Conservation (phyloP, 2,113 vertebrate species). For the Erinaceus europaeus region DNA sequence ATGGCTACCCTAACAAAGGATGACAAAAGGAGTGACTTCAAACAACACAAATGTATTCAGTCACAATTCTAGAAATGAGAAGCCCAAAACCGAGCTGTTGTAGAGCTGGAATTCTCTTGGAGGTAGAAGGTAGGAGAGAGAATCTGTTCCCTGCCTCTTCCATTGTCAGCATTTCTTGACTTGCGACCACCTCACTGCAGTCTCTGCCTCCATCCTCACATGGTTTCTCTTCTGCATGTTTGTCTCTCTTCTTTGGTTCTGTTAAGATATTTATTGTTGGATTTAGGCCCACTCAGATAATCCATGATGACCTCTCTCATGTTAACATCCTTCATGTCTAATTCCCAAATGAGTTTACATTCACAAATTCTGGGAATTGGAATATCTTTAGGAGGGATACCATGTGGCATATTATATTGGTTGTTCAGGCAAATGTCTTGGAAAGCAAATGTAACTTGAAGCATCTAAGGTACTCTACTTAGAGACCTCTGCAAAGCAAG, state of each 20-base stretch:
- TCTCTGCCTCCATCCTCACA: not conserved
- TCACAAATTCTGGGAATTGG: not conserved
- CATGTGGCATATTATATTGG: not conserved
- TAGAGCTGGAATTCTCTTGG: not conserved
- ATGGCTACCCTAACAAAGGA: rapidly evolving
- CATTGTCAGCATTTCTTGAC: not conserved
- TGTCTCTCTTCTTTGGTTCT: not conserved
- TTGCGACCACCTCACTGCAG: not conserved
- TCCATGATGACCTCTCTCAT: not conserved
- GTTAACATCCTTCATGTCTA: not conserved
- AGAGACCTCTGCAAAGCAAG: not conserved
- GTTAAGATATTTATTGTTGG: not conserved
- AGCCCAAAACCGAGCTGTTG: no score
- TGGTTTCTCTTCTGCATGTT: not conserved
- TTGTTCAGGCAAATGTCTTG: not conserved
- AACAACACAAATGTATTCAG: no score
- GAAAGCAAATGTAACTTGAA: not conserved
- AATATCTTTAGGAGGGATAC: no score
- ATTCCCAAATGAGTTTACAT: not conserved
- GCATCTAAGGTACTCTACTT: not conserved
- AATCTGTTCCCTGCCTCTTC: not conserved
- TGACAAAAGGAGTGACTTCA: no score
- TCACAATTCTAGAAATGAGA: no score
- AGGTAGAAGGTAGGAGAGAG: rapidly evolving
- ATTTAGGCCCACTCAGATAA: not conserved